These are phyloP conservation scores for Columbina picui DNA, from an alignment of 2,113 vertebrate species.

Conservation along the genomic window DNA sequence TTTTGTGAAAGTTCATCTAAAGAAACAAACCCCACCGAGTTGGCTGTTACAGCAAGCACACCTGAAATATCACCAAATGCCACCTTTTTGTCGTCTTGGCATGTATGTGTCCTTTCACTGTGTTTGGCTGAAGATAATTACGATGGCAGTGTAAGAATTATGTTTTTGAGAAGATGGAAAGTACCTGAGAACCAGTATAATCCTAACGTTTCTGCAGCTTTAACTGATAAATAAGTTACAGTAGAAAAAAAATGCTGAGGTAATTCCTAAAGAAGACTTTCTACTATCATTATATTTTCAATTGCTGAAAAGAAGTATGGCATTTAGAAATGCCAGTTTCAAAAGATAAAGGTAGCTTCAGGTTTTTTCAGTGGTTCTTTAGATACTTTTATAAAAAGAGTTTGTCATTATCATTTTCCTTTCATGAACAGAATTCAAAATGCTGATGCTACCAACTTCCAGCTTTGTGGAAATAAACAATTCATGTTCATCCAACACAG, in stretches of 20 bases:
- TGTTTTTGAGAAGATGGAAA: background rate
- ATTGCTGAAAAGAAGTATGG: background rate
- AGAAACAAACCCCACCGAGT: background rate
- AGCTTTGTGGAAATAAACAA: constrained; percentile 26
- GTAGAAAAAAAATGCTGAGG: background rate
- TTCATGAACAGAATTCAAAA: constrained; percentile 33
- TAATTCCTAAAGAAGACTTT: constrained; percentile 38
- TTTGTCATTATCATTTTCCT: constrained; percentile 41
- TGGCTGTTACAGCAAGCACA: background rate
- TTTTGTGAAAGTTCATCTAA: background rate
- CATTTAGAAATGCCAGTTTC: constrained; percentile 50
- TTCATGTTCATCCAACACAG: constrained; percentile 8
- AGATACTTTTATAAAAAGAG: constrained; percentile 42
- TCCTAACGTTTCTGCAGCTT: constrained; percentile 31
- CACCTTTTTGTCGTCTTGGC: constrained; percentile 10
- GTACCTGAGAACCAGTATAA: background rate
- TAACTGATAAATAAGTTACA: background rate
- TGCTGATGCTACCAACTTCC: constrained; percentile 20
- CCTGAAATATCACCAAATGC: constrained; percentile 5
- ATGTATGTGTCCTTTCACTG: background rate
- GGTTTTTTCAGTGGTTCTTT: background rate
- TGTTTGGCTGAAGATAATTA: background rate
- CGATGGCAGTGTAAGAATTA: background rate
- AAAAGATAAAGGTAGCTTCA: constrained; percentile 16
- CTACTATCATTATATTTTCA: constrained; percentile 28